Conservation (phyloP, 2,888 invertebrate genomes). For the Ophioninae sp. region DNA sequence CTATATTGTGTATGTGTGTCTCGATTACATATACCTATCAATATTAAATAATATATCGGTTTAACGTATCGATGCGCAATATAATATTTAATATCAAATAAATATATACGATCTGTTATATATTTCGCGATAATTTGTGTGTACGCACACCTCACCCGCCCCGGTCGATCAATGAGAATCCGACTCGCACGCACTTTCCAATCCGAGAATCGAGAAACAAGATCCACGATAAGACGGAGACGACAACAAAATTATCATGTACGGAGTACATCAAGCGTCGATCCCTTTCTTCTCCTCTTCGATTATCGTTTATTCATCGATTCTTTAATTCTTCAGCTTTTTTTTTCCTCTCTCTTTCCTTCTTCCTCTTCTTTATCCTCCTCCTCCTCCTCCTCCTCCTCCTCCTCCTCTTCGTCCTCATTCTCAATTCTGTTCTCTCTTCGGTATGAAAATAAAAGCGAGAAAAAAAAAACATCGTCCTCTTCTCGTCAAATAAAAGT, state of each 20-base stretch:
- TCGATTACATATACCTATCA: constrained; percentile 36
- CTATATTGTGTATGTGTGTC: constrained; percentile 62
- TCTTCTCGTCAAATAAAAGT: constrained; percentile 16
- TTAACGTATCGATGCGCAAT: constrained; percentile 1
- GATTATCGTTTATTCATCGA: constrained; percentile 61
- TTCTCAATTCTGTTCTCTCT: too few species aligned
- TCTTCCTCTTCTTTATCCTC: constrained; percentile 50
- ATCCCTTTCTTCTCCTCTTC: constrained; percentile 66
- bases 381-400: constrained; percentile 62
- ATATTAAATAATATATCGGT: constrained; percentile 19
- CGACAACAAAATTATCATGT: constrained; percentile 71
- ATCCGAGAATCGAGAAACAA: constrained; percentile 50
- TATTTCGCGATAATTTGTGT: constrained; percentile 45
- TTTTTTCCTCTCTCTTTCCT: constrained; percentile 45
- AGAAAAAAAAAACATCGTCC: too few species aligned
- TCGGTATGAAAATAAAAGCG: too few species aligned
- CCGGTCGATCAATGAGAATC: constrained; percentile 39
- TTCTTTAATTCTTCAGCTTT: constrained; percentile 37
- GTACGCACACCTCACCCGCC: constrained; percentile 67
- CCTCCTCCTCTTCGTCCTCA: constrained; percentile 11
- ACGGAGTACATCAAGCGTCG: constrained; percentile 65
- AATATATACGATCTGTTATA: constrained; percentile 17
- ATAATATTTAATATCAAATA: constrained; percentile 7
- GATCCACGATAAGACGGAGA: constrained; percentile 65
- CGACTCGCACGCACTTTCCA: constrained; percentile 10